Percentiles rank a stretch among this genome's conserved stretches.
Evolutionary conservation across 2,797 vertebrate genomes (phyloP).

Genomic region (Lutjanus argentimaculatus): DNA sequence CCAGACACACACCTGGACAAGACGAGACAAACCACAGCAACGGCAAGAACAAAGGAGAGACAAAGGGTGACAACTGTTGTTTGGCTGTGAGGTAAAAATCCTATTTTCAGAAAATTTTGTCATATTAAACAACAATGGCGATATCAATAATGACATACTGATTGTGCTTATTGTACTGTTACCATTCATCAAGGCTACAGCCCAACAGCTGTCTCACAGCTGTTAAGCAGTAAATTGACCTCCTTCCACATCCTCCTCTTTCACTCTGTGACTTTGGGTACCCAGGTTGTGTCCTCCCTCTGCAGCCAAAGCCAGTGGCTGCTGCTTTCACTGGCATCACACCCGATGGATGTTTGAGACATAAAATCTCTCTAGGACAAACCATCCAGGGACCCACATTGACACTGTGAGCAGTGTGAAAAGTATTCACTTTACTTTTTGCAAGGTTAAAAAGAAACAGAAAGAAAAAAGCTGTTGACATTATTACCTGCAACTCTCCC

Average conservation of each 20-base stretch:
- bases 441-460: background rate
- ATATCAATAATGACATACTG: background rate
- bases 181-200: background rate
- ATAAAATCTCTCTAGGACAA: constrained; percentile 14
- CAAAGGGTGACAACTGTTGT: constrained; percentile 14
- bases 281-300: constrained; percentile 2
- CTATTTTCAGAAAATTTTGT: background rate
- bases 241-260: constrained; percentile 2
- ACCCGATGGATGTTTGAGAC: constrained; percentile 7
- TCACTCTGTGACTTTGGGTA: background rate
- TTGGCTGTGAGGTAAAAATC: constrained; percentile 12
- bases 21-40: constrained; percentile 33
- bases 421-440: background rate
- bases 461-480: background rate
- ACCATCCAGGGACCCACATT: constrained; percentile 10
- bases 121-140: background rate
- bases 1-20: constrained; percentile 61
- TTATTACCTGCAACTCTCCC: background rate
- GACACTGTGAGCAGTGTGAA: background rate
- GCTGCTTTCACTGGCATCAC: constrained; percentile 16
- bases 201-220: constrained; percentile 10
- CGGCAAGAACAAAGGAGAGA: constrained; percentile 53
- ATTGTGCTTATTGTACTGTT: background rate
- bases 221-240: background rate
- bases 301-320: constrained; percentile 14